Evolutionary conservation across 2,797 vertebrate species (phyloP), one percentile per base, ranked within the genome.

Genomic region (Leptatherina wallacei): DNA sequence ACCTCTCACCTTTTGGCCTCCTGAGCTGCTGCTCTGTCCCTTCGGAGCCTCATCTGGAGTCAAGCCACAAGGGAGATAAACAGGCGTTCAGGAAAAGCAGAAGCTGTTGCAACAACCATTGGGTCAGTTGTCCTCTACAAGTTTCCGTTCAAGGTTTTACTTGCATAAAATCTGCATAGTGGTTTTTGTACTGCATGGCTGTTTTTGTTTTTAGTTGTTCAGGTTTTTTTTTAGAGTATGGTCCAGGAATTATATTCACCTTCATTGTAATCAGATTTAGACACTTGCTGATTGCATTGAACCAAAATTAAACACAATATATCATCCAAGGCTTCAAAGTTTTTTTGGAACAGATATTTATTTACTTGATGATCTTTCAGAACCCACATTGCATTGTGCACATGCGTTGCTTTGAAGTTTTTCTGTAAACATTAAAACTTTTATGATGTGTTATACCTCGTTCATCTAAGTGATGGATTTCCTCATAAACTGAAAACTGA

Each of bases 81-180:
- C 47, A 40, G 4, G 71, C 22, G 11, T 78, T 62, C 58, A 42
- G 55, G 38, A 66, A 70, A 69, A 74, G 56, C 65, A 51, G 32
- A 58, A 78, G 66, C 84, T 84, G 69, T 79, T 75, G 77, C 70
- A 88, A 84, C 59, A 78, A 78, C 63, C 78, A 61, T 58, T n/a
- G 0, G 36, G 55, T 66, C 42, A 85, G 59, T 62, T 85, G 72
- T 89, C 74, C 75, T 70, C 64, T 36, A 57, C 11, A 42, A 52
- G 58, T 65, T 63, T 13, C 20, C 27, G n/a, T 57, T 71, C 38
- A 75, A 51, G 13, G 38, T 16, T 40, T 40, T 63, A n/a, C 54
- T 66, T 60, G 16, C 51, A 61, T 61, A 24, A 44, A 61, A 36
- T 42, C 38, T 44, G 27, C 64, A 7, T 22, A 44, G 29, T 8